These are phyloP conservation scores for Doryteuthis pealeii DNA, from an alignment of 1,140 invertebrate genomes.

Conservation along the genomic window DNA sequence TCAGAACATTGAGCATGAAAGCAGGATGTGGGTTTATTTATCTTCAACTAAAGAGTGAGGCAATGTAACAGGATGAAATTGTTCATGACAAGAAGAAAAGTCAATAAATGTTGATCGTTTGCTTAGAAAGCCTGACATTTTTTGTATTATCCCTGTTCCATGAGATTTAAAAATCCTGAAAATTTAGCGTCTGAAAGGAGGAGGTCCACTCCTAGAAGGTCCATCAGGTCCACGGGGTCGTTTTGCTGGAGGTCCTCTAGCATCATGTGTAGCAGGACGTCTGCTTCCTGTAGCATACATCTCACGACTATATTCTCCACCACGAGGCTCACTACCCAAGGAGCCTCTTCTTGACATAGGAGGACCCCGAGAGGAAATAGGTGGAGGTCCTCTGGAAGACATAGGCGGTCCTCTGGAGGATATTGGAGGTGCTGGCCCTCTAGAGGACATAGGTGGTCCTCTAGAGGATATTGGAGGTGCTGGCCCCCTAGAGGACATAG, in stretches of 20 bases:
- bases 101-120: too few species aligned
- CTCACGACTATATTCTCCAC: conserved; percentile 1
- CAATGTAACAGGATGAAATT: too few species aligned
- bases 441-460: not conserved
- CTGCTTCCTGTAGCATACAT: not conserved
- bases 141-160: too few species aligned
- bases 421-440: not conserved
- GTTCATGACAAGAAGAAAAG: too few species aligned
- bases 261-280: not conserved
- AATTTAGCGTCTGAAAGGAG: not conserved
- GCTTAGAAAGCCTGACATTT: too few species aligned
- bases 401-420: not conserved
- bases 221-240: not conserved
- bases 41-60: too few species aligned
- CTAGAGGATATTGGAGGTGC: not conserved
- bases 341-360: conserved; percentile 1
- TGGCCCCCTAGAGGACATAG: not conserved
- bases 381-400: not conserved
- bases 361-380: conserved; percentile 2
- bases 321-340: not conserved
- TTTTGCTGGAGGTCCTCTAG: not conserved
- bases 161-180: not conserved
- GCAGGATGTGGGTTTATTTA: too few species aligned
- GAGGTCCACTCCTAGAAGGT: not conserved
- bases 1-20: too few species aligned